Evolutionary conservation across 2,797 vertebrate genomes (phyloP), one percentile per base, ranked within the genome.

Genomic region (Lutra lutra): DNA sequence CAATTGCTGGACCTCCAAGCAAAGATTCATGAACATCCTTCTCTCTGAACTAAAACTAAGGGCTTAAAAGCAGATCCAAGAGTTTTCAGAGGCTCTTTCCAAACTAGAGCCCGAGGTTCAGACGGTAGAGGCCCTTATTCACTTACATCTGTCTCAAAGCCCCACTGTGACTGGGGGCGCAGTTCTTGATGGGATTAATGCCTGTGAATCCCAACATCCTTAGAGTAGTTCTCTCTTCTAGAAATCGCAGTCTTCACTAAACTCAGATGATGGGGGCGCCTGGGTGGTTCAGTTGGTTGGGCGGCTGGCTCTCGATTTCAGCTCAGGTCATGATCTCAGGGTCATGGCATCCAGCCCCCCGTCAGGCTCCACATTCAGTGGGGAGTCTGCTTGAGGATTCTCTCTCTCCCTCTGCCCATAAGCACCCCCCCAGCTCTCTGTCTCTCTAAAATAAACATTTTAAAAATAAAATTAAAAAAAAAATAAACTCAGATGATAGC

Each of bases 231-330:
- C 32, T 60, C 18, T 51, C 40, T 89, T 88, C 77, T 23, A 78
- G 56, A 84, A 96, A 91, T 64, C 18, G 29, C 18, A 1, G 5
- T 77, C 25, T 62, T 86, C 62, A 89, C 46, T 68, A 56, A 68
- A 85, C 5, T 38, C 15, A 35, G 38, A 66, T 92, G 35, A 51
- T 2, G 43, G 18, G 13, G 43, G 11, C 10, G n/a, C 66, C 66
- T 21, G 18, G n/a, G n/a, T 21, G 66, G n/a, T 35, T 68, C 66
- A 68, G n/a, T 11, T 68, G 66, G 18, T 68, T 68, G n/a, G 66
- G 18, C 9, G 1, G 18, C 66, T 11, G n/a, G 66, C n/a, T 68
- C n/a, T 35, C 20, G 17, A 21, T 21, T 21, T 68, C n/a, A 68
- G 66, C 66, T 68, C n/a, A 35, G n/a, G 66, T 68, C 66, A 35